Evolutionary conservation across 2,797 vertebrate genomes (phyloP).

Genomic region (Anisognathus igniventris): DNA sequence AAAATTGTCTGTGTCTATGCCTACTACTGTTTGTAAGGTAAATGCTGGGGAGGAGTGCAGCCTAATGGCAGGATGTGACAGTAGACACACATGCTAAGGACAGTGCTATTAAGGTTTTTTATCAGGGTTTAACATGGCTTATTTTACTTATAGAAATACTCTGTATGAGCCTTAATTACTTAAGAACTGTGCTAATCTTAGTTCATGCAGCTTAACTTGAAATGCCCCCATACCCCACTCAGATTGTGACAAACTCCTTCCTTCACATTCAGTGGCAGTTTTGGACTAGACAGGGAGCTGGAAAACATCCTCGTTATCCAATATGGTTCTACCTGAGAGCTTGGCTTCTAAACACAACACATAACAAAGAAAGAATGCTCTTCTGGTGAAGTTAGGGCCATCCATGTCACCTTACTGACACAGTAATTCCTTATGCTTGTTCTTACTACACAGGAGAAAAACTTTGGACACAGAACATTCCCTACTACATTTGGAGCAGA

Average conservation of each 20-base stretch:
- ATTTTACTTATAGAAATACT: background rate
- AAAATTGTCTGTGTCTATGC: background rate
- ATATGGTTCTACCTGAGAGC: background rate
- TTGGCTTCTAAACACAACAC: background rate
- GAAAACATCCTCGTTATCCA: background rate
- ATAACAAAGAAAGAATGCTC: background rate
- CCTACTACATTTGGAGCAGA: background rate
- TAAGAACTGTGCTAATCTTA: background rate
- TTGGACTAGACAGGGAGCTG: background rate
- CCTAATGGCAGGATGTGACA: background rate
- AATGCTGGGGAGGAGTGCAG: background rate
- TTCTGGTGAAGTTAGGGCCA: background rate
- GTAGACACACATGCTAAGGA: background rate
- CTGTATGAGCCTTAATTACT: background rate
- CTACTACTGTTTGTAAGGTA: background rate
- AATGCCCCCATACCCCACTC: background rate
- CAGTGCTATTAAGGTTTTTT: background rate
- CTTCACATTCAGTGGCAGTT: background rate
- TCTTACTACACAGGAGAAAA: background rate
- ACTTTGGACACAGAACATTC: background rate
- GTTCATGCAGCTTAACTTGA: background rate
- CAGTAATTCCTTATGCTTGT: background rate
- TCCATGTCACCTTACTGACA: background rate
- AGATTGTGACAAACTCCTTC: background rate
- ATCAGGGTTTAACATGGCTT: background rate